Base-by-base conservation (phyloP, 2,888 invertebrate genomes). In the Calliopum simillimum region DNA sequence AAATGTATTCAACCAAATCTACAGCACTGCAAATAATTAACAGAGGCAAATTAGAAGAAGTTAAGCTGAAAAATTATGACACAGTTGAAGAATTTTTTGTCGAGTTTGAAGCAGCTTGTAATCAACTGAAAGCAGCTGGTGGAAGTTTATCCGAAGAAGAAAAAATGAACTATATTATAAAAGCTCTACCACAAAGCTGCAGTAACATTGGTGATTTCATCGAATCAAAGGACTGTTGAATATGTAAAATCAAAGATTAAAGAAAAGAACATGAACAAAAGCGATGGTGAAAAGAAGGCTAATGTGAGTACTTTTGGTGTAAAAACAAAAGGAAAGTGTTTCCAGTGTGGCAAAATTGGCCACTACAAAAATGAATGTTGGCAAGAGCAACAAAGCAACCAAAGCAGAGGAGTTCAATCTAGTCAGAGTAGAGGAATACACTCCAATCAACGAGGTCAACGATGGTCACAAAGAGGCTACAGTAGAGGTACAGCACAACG, bases 291-390 rank as follows among this genome's bases (percentile, higher is more conserved):
- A 41, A 59, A 47, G 62, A 62, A 62, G 49, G 12, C 46, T 8
- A 62, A 49, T 25, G 62, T 62, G 25, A 62, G 47, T 33, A 62
- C 62, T 23, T 62, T 62, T 25, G 14, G 47, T 47, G 25, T 21
- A 23, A 62, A 62, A 62, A 62, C 23, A 46, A 62, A 62, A 62
- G 47, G 47, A 46, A 49, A 47, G 62, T 62, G 62, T 49, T 63
- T 46, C 62, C 62, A 63, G 47, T 63, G 49, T 63, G 46, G 23
- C 23, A 59, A 47, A 47, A n/a, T 14, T 47, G 47, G 62, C 1
- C 62, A 62, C 16, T 62, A 62, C 62, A 62, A 62, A 33, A 62
- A 46, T 23, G 47, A 62, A 14, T 62, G 23, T 49, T 62, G 62
- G 62, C 11, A 62, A 46, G 14, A 14, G 47, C 21, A 13, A 47